Percentiles rank a stretch among this genome's conserved stretches.
Conservation (phyloP, 2,888 invertebrate genomes). For the Chrysolina oricalcia region DNA sequence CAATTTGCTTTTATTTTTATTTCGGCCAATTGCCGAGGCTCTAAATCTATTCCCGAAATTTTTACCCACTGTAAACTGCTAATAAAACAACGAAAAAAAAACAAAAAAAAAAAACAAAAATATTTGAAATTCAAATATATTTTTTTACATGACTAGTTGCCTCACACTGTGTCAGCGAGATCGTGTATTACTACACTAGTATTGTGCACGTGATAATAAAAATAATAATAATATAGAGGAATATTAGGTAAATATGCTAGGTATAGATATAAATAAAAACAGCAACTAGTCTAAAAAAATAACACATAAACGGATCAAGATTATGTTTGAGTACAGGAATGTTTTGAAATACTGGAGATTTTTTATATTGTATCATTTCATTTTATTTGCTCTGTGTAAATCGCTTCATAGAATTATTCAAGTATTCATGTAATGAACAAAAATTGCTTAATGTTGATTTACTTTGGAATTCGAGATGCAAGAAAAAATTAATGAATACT, state of each 20-base stretch:
- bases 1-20: constrained; percentile 57
- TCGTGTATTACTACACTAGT: constrained; percentile 68
- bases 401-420: not conserved
- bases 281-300: constrained; percentile 63
- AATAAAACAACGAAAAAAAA: constrained; percentile 59
- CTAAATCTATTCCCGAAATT: constrained; percentile 54
- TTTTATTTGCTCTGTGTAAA: not conserved
- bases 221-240: constrained; percentile 47
- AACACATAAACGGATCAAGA: constrained; percentile 19
- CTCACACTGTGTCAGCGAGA: constrained; percentile 71
- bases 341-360: not conserved
- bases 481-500: no score
- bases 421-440: not conserved
- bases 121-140: constrained; percentile 66
- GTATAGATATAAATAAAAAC: constrained; percentile 51
- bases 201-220: constrained; percentile 65
- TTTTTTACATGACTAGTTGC: constrained; percentile 72
- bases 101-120: constrained; percentile 63
- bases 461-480: no score
- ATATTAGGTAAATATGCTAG: constrained; percentile 61
- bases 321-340: not conserved
- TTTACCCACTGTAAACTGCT: constrained; percentile 64
- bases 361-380: not conserved
- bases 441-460: not conserved
- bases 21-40: constrained; percentile 45